Conservation (phyloP, 2,113 vertebrate genomes). For the Orthonyx spaldingii region DNA sequence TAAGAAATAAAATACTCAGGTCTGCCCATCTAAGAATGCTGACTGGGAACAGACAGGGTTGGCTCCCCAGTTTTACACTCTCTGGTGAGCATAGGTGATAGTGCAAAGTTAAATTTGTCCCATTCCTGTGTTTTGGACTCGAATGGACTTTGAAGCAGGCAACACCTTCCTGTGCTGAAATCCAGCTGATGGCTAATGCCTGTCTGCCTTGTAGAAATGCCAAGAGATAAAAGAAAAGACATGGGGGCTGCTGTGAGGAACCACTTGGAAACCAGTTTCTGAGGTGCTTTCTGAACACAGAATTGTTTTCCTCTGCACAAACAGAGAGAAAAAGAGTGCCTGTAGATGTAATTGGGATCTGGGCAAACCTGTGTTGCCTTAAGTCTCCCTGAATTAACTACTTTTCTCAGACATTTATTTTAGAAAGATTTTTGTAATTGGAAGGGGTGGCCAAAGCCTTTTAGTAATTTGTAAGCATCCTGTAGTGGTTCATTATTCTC, state of each 20-base stretch:
- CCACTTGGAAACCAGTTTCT: not conserved
- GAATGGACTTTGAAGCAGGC: not conserved
- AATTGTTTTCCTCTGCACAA: not conserved
- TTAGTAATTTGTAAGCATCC: not conserved
- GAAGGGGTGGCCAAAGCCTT: fast-evolving
- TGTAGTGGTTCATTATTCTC: not conserved
- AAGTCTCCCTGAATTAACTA: not conserved
- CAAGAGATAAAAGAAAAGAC: not conserved
- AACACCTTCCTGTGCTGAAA: not conserved
- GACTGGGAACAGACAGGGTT: no score
- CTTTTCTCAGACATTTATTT: not conserved
- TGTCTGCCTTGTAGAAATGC: not conserved
- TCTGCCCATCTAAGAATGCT: not conserved
- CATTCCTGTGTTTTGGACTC: not conserved
- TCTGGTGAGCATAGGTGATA: not conserved
- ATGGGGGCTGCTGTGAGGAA: not conserved
- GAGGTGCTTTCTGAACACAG: not conserved
- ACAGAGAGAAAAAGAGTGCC: not conserved
- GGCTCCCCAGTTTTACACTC: no score
- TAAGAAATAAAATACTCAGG: not conserved
- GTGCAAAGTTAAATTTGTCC: not conserved
- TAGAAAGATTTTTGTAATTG: not conserved
- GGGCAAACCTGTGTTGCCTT: not conserved
- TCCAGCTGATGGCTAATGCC: not conserved
- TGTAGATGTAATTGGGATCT: not conserved